Evolutionary conservation across 2,888 invertebrate genomes (phyloP), one percentile per base, ranked within the genome.

Genomic region (Cephus pulcher): DNA sequence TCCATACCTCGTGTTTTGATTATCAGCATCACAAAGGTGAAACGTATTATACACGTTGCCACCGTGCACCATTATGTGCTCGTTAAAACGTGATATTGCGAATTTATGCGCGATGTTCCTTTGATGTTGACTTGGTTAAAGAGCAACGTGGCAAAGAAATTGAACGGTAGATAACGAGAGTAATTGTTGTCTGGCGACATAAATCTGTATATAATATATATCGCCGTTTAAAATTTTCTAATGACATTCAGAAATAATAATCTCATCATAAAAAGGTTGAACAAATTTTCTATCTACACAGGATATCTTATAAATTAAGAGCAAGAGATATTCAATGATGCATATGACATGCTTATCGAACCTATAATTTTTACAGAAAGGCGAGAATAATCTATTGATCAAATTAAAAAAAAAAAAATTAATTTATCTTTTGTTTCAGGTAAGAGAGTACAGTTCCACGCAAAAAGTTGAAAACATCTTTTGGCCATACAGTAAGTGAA

Each of bases 21-120:
- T 56, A 78, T 75, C 70, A 75, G 75, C 78, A 75, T 11, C 40
- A 35, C 75, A 69, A 34, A 37, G 75, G 78, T 78, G 75, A 34
- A 70, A 56, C 56, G 9, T 56, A 9, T 56, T 56, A 56, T 23
- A 56, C 9, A 70, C 35, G 33, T 69, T n/a, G 76, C 69, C 70
- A 77, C 74, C 76, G 79, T 70, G 75, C 75, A 69, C 79, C 82
- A 84, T 88, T 85, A 85, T 81, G 78, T 80, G 80, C 82, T 84
- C 84, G 83, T 88, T 88, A 87, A 85, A 84, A 81, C 81, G 84
- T 82, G 81, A 84, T 83, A 85, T 83, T 81, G 83, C 81, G 77
- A 88, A 87, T 86, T 88, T 88, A 88, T 88, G 82, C 86, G 76
- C 74, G 79, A 80, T 80, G 76, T 83, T 81, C 83, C 56, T 82